Conservation (phyloP, 2,888 invertebrate species). For the Drosophila niveifrons region DNA sequence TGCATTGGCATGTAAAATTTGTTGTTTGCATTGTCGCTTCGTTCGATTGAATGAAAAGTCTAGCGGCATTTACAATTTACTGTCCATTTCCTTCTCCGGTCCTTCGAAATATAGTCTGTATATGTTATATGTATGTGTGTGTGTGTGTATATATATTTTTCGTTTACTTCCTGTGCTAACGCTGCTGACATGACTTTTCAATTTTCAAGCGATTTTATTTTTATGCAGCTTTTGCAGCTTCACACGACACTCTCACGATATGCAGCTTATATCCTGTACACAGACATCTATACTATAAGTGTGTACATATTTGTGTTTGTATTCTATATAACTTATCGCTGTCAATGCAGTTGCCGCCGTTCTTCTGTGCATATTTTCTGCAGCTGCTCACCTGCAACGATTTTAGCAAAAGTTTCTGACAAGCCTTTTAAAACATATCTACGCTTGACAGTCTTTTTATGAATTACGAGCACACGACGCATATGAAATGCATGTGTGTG, state of each 20-base stretch:
- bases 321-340: conserved; percentile 49
- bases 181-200: conserved; percentile 69
- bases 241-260: conserved; percentile 38
- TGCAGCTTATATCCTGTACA: conserved; percentile 1
- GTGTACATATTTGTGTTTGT: conserved; percentile 16
- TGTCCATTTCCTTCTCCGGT: conserved; percentile 32
- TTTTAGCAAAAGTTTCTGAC: conserved; percentile 64
- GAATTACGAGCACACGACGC: conserved; percentile 47
- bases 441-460: conserved; percentile 48
- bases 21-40: conserved; percentile 63
- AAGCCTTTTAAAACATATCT: conserved; percentile 66
- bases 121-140: background rate
- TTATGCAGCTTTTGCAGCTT: conserved; percentile 31
- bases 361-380: conserved; percentile 9
- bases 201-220: conserved; percentile 52
- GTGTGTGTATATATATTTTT: conserved; percentile 22
- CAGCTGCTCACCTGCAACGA: conserved; percentile 43
- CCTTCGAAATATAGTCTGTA: conserved; percentile 2
- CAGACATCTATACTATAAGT: too few relatives aligned
- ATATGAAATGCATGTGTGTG: background rate
- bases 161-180: conserved; percentile 10
- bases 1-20: conserved; percentile 73
- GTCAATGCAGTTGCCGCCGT: conserved; percentile 43
- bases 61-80: conserved; percentile 57
- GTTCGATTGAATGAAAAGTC: conserved; percentile 52